A percentile compares a stretch with the other conserved stretches of the same genome.
phyloP scores from a whole-genome alignment of 2,797 vertebrate genomes.

The Sarcoramphus papa region DNA sequence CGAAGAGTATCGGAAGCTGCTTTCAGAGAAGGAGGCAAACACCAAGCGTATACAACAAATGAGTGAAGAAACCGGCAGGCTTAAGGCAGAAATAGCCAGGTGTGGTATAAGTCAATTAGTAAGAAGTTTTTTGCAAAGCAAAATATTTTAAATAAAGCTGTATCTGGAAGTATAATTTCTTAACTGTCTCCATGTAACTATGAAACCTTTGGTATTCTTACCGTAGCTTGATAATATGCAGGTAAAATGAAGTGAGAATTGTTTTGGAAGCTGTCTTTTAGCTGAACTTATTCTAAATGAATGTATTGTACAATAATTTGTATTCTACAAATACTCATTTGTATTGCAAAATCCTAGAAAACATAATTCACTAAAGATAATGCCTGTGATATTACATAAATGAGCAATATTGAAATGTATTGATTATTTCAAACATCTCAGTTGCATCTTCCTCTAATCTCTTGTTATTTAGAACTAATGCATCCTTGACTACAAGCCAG shows the following conservation, averaged over 20 bases:
- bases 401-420: not conserved
- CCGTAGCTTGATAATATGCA: not conserved
- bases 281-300: not conserved
- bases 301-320: not conserved
- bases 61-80: slow-evolving; percentile 82
- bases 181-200: not conserved
- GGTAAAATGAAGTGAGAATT: not conserved
- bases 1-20: slow-evolving; percentile 91
- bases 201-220: not conserved
- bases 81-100: slow-evolving; percentile 90
- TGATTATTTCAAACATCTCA: not conserved
- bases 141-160: not conserved
- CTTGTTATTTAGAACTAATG: slow-evolving; percentile 75
- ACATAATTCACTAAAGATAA: not conserved
- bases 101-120: slow-evolving; percentile 41
- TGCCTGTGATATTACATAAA: not conserved
- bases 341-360: not conserved
- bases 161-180: not conserved
- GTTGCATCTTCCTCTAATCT: not conserved
- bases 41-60: slow-evolving; percentile 93
- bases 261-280: not conserved
- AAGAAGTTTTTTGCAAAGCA: not conserved
- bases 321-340: not conserved
- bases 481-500: slow-evolving; percentile 82
- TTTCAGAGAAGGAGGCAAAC: slow-evolving; percentile 89